Percentiles rank a stretch among this genome's conserved stretches.
phyloP scores from a whole-genome alignment of 2,113 vertebrate genomes.

The human (Homo sapiens) region GRCh38 chr2:16669501-16670000 shows the following conservation, averaged over 20 bases:
- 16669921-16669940: not conserved
- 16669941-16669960: fast-evolving
- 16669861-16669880: not conserved
- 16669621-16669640: constrained; percentile 18
- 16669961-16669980: not conserved
- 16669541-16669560: constrained; percentile 63
- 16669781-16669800: not conserved
- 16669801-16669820: not conserved
- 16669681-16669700: not conserved
- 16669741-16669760: not conserved
- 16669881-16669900: not conserved
- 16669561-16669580: constrained; percentile 60
- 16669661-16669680: not conserved
- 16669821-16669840: not conserved
- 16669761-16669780: not conserved
- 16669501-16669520: constrained; percentile 24
- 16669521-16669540: constrained; percentile 50
- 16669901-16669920: not conserved
- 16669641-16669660: constrained; percentile 25
- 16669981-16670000: not conserved
- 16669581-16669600: constrained; percentile 65
- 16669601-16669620: constrained; percentile 61
- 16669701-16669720: not conserved
- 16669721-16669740: not conserved
- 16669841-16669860: not conserved